Base-by-base conservation (phyloP, 2,888 invertebrate genomes). In the Sphaeridia pumilis region DNA sequence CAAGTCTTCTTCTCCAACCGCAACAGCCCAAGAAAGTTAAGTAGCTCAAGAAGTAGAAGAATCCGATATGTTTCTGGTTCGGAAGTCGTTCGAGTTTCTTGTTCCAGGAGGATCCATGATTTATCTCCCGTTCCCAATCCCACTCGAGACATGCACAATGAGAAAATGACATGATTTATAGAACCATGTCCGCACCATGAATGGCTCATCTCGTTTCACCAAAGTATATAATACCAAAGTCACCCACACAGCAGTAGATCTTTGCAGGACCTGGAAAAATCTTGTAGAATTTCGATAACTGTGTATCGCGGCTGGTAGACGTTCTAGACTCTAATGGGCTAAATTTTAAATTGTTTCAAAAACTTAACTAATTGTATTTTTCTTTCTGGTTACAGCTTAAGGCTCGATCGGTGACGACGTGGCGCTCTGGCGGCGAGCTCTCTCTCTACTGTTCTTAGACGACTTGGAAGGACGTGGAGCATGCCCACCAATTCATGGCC, bases 391-490 rank as follows among this genome's bases (percentile, higher is more conserved):
- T 27, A 46, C 58, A 66, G 66, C 54, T 66, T 55, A 65, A 65
- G 52, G 61, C 64, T 28, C 55, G 64, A 56, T 65, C 66, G 21
- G 65, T 66, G 57, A 65, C 66, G 49, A 65, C 63, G 28, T 66
- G 66, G 66, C 58, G 65, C 25, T 64, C 65, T 24, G 65, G 64
- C 36, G 66, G 66, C 25, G 66, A 66, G 51, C 57, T 66, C 48
- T 64, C 65, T 46, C 60, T 66, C 52, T 66, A 65, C 60, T 66
- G 66, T 58, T 66, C 65, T 42, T 65, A 63, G 61, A 38, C 22
- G 24, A n/a, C n/a, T 38, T 14, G 20, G 38, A 20, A 38, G 38
- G 38, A 38, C 20, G 38, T 12, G 12, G 38, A 38, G 38, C n/a
- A n/a, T n/a, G n/a, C n/a, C n/a, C n/a, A n/a, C n/a, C n/a, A n/a